Conservation (phyloP, 2,888 invertebrate genomes). For the Helobdella robusta region DNA sequence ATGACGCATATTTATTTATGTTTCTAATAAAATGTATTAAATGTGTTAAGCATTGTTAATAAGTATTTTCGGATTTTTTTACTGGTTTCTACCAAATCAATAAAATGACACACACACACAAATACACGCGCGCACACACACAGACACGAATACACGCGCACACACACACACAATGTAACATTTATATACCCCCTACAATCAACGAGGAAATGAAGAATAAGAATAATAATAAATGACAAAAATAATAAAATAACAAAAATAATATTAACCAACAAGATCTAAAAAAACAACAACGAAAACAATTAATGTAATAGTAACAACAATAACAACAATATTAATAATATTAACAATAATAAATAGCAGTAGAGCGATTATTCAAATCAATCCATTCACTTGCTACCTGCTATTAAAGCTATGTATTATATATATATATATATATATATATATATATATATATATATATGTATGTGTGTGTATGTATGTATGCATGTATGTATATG, state of each 20-base stretch:
- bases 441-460: not conserved
- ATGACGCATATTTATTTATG: too few relatives aligned
- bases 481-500: conserved; percentile 5
- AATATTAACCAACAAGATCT: too few relatives aligned
- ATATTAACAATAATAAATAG: not conserved
- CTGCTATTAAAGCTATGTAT: not conserved
- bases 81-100: not conserved
- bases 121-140: not conserved
- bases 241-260: too few relatives aligned
- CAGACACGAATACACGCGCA: conserved; percentile 4
- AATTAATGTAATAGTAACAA: too few relatives aligned
- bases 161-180: conserved; percentile 6
- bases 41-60: not conserved
- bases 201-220: not conserved
- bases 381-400: not conserved
- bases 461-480: conserved; percentile 7
- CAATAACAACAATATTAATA: too few relatives aligned
- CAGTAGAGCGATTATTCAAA: not conserved
- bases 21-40: too few relatives aligned
- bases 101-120: conserved; percentile 4
- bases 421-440: not conserved
- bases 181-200: not conserved
- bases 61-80: not conserved
- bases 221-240: too few relatives aligned
- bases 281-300: too few relatives aligned